Evolutionary conservation across 2,113 vertebrate genomes (phyloP).

Genomic region (Phalacrocorax brasilianus): DNA sequence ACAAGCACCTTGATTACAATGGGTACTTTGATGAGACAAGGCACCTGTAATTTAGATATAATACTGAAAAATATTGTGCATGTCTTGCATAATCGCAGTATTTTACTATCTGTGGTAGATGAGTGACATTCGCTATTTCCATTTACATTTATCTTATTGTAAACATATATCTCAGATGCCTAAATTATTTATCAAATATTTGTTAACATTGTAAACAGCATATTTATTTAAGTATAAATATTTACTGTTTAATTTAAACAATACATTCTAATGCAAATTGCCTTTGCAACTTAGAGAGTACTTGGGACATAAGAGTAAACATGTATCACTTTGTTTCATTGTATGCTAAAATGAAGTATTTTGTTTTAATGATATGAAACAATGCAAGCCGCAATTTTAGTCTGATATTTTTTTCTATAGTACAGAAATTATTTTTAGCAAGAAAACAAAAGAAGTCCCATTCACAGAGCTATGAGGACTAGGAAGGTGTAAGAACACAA

Average conservation of each 20-base stretch:
- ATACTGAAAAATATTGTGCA: background rate
- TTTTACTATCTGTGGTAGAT: background rate
- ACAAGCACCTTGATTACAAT: background rate
- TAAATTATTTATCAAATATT: background rate
- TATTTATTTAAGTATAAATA: background rate
- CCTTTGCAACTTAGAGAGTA: background rate
- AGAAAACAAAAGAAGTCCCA: background rate
- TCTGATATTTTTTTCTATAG: background rate
- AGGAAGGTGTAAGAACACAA: background rate
- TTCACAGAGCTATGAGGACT: background rate
- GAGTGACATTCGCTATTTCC: background rate
- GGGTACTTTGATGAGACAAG: background rate
- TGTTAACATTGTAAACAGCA: background rate
- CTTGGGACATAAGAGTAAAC: background rate
- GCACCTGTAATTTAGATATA: background rate
- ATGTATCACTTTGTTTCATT: background rate
- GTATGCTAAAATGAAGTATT: background rate
- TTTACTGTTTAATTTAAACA: background rate
- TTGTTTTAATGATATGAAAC: background rate
- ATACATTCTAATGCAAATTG: background rate
- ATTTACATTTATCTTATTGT: background rate
- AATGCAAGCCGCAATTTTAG: background rate
- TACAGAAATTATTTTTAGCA: background rate
- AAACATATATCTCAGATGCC: background rate
- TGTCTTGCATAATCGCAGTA: background rate